Evolutionary conservation across 2,113 vertebrate genomes (phyloP).

Genomic region (Strigops habroptila): DNA sequence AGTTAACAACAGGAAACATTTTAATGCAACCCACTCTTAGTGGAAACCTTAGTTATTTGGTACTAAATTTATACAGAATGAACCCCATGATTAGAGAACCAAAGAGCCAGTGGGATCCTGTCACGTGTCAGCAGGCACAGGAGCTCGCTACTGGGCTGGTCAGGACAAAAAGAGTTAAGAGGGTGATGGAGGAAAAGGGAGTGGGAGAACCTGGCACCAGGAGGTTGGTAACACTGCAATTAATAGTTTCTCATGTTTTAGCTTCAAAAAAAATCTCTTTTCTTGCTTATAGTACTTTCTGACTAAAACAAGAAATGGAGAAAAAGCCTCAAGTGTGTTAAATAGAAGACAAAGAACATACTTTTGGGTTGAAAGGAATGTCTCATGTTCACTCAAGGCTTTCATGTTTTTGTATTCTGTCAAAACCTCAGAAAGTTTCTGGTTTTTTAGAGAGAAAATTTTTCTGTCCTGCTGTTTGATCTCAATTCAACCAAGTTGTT

Average conservation of each 20-base stretch:
- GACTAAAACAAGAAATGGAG: not conserved
- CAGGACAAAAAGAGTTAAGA: not conserved
- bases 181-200: not conserved
- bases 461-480: not conserved
- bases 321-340: not conserved
- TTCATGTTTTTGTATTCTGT: not conserved
- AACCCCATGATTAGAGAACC: not conserved
- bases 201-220: not conserved
- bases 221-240: not conserved
- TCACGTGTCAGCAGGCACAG: rapidly evolving
- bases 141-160: not conserved
- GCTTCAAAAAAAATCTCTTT: not conserved
- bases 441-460: not conserved
- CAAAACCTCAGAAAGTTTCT: not conserved
- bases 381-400: not conserved
- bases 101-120: not conserved
- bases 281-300: not conserved
- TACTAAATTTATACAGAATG: not conserved
- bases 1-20: not conserved
- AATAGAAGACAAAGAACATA: not conserved
- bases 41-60: not conserved
- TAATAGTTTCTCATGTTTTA: not conserved
- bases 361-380: not conserved
- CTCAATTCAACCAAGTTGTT: not conserved
- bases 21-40: not conserved